Conservation (phyloP, 2,888 invertebrate genomes). For the Leptopilina drosophilae region DNA sequence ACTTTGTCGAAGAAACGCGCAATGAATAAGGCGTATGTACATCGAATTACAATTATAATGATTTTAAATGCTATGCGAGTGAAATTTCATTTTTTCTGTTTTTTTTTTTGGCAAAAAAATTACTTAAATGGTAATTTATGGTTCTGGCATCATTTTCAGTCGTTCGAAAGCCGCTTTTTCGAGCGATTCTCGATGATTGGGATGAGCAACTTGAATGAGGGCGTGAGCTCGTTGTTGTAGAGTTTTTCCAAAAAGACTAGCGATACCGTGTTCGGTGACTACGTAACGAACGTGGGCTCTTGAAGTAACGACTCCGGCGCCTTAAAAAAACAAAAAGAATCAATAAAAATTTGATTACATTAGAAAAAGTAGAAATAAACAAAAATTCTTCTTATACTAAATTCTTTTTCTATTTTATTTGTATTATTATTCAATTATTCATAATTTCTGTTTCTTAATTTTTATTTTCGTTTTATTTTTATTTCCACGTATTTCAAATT, state of each 20-base stretch:
- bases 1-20: conserved; percentile 8
- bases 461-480: no score
- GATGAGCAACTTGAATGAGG: conserved; percentile 83
- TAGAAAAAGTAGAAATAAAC: not conserved
- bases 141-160: conserved; percentile 75
- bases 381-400: not conserved
- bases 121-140: conserved; percentile 56
- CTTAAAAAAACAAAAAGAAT: conserved; percentile 70
- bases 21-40: conserved; percentile 27
- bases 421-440: no score
- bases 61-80: conserved; percentile 23
- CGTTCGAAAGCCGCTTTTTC: conserved; percentile 83
- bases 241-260: conserved; percentile 83
- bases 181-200: conserved; percentile 80
- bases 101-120: not conserved
- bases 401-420: no score
- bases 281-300: conserved; percentile 84
- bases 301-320: conserved; percentile 84
- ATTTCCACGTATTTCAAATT: no score
- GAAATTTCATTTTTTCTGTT: conserved; percentile 16
- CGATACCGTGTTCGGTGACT: conserved; percentile 84
- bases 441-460: no score
- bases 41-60: conserved; percentile 24
- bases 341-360: no score
- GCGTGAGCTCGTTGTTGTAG: conserved; percentile 83